These are phyloP conservation scores for Cerastis rubricosa DNA, from an alignment of 2,888 invertebrate genomes.

Conservation along the genomic window DNA sequence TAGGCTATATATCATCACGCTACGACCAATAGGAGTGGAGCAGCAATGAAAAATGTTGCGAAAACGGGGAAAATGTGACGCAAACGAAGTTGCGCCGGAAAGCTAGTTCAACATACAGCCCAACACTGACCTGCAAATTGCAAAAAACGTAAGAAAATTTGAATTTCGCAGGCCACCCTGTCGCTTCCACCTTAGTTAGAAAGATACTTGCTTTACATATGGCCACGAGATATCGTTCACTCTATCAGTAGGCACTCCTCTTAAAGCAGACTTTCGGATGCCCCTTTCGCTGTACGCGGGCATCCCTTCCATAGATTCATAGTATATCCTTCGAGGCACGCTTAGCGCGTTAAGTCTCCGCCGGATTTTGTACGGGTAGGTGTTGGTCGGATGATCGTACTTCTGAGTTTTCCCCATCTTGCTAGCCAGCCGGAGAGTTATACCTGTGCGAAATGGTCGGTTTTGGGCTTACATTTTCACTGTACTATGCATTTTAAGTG, in stretches of 20 bases:
- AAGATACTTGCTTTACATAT: constrained; percentile 37
- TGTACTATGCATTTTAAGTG: neutral
- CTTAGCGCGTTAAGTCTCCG: constrained; percentile 45
- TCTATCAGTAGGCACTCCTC: constrained; percentile 35
- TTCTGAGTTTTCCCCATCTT: constrained; percentile 27
- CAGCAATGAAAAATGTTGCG: too few relatives aligned
- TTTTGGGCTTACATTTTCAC: constrained; percentile 38
- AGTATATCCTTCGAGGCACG: constrained; percentile 28
- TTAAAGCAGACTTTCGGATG: constrained; percentile 45
- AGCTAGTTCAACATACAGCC: too few relatives aligned
- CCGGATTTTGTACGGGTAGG: constrained; percentile 50
- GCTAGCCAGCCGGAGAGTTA: constrained; percentile 32
- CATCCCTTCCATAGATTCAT: constrained; percentile 53
- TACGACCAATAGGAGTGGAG: too few relatives aligned
- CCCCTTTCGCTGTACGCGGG: constrained; percentile 36
- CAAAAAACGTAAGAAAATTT: too few relatives aligned
- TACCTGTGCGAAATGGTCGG: neutral
- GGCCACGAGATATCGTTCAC: constrained; percentile 54
- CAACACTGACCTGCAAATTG: too few relatives aligned
- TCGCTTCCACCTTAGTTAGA: too few relatives aligned
- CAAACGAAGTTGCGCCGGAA: too few relatives aligned
- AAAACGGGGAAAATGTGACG: too few relatives aligned
- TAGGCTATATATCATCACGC: too few relatives aligned
- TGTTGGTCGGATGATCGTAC: constrained; percentile 35
- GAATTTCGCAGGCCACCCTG: too few relatives aligned